These are phyloP conservation scores for Buceros bicornis DNA, from an alignment of 2,797 vertebrate genomes.

Conservation along the genomic window DNA sequence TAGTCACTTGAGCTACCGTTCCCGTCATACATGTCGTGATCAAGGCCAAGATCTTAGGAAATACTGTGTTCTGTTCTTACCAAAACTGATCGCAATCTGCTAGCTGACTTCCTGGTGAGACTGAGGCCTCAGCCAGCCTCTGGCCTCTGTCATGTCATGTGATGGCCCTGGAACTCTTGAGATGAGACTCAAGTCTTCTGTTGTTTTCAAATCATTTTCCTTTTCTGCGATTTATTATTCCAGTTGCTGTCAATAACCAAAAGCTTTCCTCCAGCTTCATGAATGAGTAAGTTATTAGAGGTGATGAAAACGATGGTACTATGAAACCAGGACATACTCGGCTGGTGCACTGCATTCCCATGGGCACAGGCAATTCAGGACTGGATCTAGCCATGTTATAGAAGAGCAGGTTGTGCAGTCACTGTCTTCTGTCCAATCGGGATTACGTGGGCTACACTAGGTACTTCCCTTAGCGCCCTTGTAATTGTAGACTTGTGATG, in stretches of 20 bases:
- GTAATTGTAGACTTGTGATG: fast-evolving
- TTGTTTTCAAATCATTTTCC: not conserved
- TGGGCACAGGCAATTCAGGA: not conserved
- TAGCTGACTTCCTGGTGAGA: not conserved
- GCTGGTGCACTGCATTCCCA: not conserved
- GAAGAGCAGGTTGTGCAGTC: not conserved
- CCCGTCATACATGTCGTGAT: not conserved
- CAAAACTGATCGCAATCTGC: not conserved
- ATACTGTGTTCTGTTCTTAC: not conserved
- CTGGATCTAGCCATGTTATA: not conserved
- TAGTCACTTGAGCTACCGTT: not conserved
- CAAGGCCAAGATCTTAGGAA: not conserved
- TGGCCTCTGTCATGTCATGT: not conserved
- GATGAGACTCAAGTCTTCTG: not conserved
- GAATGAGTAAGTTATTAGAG: not conserved
- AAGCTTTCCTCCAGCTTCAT: not conserved
- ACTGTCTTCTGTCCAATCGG: not conserved
- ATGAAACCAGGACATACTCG: not conserved
- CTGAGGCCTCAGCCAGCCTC: not conserved
- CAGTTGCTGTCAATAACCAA: not conserved
- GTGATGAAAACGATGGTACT: not conserved
- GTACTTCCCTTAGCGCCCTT: not conserved
- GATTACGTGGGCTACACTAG: not conserved
- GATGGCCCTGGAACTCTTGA: not conserved
- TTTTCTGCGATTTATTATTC: not conserved